Evolutionary conservation across 2,113 vertebrate species (phyloP).

Genomic region (Cranoglanis bouderius): DNA sequence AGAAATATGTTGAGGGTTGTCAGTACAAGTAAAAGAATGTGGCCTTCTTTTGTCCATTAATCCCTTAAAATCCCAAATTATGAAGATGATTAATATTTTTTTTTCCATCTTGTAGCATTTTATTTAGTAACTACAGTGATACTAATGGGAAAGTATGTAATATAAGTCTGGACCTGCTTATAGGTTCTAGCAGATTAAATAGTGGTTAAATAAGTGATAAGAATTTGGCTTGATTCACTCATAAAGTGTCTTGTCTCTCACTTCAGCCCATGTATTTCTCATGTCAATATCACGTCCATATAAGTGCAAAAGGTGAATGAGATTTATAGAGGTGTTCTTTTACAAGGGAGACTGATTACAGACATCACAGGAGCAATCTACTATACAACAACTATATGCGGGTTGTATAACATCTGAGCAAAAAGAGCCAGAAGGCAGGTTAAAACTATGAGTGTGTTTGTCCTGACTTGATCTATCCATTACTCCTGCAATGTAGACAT

Average conservation of each 20-base stretch:
- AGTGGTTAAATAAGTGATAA: background rate
- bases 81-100: background rate
- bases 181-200: background rate
- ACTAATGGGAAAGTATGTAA: background rate
- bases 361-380: background rate
- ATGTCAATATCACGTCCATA: conserved; percentile 1
- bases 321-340: background rate
- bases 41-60: background rate
- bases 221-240: background rate
- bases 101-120: background rate
- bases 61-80: no score
- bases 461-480: conserved; percentile 3
- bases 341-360: background rate
- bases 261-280: background rate
- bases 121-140: background rate
- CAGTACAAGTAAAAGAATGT: background rate
- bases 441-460: background rate
- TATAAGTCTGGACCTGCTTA: background rate
- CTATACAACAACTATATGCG: background rate
- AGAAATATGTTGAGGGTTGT: background rate
- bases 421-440: conserved; percentile 24
- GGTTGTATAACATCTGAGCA: conserved; percentile 30
- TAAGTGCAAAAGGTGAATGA: background rate
- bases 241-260: background rate
- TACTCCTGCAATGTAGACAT: background rate